Conservation (phyloP, 2,888 invertebrate species). For the Noctua fimbriata region DNA sequence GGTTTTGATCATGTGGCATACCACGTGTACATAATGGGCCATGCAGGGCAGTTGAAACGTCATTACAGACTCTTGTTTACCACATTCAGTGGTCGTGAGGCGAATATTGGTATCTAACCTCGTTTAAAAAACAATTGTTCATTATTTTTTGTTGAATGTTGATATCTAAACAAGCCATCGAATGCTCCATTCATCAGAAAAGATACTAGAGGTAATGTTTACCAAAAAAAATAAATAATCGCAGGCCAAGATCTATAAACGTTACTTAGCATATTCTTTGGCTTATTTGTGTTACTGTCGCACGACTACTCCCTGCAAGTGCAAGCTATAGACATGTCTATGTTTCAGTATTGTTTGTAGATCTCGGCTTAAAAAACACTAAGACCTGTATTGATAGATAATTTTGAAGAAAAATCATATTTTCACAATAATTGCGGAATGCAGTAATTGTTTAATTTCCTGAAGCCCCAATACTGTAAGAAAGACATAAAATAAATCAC, state of each 20-base stretch:
- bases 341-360: neutral
- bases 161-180: neutral
- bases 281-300: neutral
- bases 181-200: neutral
- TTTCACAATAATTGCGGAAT: neutral
- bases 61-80: neutral
- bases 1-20: slow-evolving; percentile 31
- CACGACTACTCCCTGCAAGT: neutral
- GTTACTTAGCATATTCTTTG: neutral
- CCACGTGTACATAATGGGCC: slow-evolving; percentile 34
- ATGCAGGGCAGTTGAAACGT: slow-evolving; percentile 11
- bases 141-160: neutral
- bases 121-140: slow-evolving; percentile 1
- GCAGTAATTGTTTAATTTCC: slow-evolving; percentile 1
- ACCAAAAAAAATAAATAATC: neutral
- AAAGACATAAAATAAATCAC: neutral
- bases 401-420: neutral
- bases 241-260: neutral
- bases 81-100: neutral
- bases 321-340: neutral
- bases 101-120: neutral
- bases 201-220: neutral
- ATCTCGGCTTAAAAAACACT: neutral
- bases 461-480: neutral
- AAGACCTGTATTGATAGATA: too few relatives aligned